phyloP scores from a whole-genome alignment of 37 sponge, comb jelly and placozoan genomes.

The Mnemiopsis leidyi region DNA sequence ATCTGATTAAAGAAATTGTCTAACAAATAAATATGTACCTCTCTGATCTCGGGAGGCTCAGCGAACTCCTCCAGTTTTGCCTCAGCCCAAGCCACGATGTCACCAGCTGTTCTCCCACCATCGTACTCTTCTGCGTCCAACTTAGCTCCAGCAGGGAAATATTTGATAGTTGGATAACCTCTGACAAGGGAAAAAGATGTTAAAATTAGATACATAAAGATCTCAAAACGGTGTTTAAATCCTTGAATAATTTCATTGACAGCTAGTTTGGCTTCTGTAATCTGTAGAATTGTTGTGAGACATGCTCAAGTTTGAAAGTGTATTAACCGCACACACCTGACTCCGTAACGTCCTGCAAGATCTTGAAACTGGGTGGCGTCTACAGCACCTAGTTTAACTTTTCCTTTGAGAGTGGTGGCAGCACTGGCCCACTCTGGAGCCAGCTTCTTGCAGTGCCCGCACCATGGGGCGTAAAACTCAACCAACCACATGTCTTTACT shows the following conservation, averaged over 20 bases:
- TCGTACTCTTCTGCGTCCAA: slow-evolving; percentile 78
- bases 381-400: slow-evolving; percentile 81
- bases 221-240: too few relatives aligned
- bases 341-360: slow-evolving; percentile 49
- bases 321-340: not conserved
- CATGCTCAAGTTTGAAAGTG: too few relatives aligned
- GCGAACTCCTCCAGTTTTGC: slow-evolving; percentile 72
- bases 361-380: slow-evolving; percentile 78
- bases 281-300: too few relatives aligned
- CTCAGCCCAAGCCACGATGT: slow-evolving; percentile 86
- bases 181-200: slow-evolving; percentile 34
- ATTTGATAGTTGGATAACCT: slow-evolving; percentile 98
- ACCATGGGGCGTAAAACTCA: slow-evolving; percentile 73
- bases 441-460: slow-evolving; percentile 99
- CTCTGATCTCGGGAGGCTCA: slow-evolving; percentile 90
- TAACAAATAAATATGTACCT: too few relatives aligned
- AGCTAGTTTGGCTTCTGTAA: too few relatives aligned
- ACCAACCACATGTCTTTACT: slow-evolving; percentile 68
- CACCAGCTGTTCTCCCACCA: slow-evolving; percentile 82
- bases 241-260: too few relatives aligned
- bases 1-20: too few relatives aligned
- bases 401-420: slow-evolving; percentile 79
- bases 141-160: slow-evolving; percentile 91
- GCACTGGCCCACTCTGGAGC: slow-evolving; percentile 91
- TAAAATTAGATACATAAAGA: too few relatives aligned